Percentiles rank a stretch among this genome's conserved stretches.
phyloP scores from a whole-genome alignment of 2,797 vertebrate species.

The Danio tinwini region DNA sequence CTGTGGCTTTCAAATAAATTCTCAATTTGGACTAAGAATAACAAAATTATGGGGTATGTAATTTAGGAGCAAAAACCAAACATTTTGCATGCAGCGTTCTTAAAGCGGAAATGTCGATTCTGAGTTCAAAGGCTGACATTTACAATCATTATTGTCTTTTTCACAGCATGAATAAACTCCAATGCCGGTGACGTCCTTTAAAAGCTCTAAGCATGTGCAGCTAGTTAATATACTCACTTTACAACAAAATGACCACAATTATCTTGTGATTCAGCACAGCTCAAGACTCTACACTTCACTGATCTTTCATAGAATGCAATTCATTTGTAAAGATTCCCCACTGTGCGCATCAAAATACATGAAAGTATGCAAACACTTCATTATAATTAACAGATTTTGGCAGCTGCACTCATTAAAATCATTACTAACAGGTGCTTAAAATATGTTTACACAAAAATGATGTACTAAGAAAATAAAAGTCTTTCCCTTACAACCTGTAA shows the following conservation, averaged over 20 bases:
- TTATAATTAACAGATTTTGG: neutral
- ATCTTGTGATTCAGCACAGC: neutral
- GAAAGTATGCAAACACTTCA: neutral
- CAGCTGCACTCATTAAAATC: neutral
- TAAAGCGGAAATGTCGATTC: constrained; percentile 50
- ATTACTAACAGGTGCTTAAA: neutral
- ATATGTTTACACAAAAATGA: neutral
- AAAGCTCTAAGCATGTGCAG: constrained; percentile 5
- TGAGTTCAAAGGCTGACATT: constrained; percentile 16
- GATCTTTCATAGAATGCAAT: neutral
- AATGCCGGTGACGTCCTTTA: neutral
- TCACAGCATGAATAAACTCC: constrained; percentile 19
- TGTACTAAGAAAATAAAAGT: neutral
- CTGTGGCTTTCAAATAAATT: constrained; percentile 72
- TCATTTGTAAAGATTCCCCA: neutral
- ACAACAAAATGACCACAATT: constrained; percentile 10
- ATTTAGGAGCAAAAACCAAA: constrained; percentile 74
- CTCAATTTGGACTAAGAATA: constrained; percentile 72
- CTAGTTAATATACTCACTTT: neutral
- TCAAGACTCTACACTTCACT: neutral
- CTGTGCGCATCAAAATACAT: neutral
- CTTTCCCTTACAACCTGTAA: neutral
- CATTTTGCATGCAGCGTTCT: constrained; percentile 58
- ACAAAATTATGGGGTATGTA: constrained; percentile 77
- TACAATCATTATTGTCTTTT: constrained; percentile 13